A percentile compares a stretch with the other conserved stretches of the same genome.
Evolutionary conservation across 2,797 vertebrate genomes (phyloP).

Genomic region (Falco berigora): DNA sequence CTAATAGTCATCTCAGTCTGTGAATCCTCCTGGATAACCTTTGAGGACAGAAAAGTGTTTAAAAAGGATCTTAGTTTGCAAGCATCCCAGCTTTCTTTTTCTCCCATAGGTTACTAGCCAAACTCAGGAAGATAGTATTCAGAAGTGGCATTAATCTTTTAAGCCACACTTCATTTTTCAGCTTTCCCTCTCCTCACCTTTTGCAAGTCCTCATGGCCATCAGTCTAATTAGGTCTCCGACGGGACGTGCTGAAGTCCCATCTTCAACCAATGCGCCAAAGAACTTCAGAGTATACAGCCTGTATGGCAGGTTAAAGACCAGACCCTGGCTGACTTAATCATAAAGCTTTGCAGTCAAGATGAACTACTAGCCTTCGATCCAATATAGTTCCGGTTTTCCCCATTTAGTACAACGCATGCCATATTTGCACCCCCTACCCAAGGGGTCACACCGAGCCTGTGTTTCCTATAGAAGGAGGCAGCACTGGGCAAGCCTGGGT

Average conservation of each 20-base stretch:
- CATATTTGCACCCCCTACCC: background rate
- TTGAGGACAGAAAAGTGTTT: background rate
- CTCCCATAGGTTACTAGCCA: background rate
- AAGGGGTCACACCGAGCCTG: background rate
- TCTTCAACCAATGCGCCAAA: background rate
- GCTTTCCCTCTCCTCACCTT: background rate
- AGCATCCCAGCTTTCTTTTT: background rate
- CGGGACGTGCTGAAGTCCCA: background rate
- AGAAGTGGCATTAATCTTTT: background rate
- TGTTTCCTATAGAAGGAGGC: background rate
- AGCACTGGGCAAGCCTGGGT: background rate
- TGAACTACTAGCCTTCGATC: background rate
- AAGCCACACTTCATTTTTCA: background rate
- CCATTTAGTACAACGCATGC: background rate
- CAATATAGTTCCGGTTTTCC: background rate
- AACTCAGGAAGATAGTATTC: background rate
- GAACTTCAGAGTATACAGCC: background rate
- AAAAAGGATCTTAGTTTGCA: background rate
- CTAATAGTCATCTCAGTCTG: background rate
- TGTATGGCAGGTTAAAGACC: background rate
- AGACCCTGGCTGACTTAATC: background rate
- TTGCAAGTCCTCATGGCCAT: background rate
- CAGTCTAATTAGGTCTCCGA: background rate
- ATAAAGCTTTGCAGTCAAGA: background rate
- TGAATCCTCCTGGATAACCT: background rate